Conservation (phyloP, 2,797 vertebrate genomes). For the Clarias laeviceps region DNA sequence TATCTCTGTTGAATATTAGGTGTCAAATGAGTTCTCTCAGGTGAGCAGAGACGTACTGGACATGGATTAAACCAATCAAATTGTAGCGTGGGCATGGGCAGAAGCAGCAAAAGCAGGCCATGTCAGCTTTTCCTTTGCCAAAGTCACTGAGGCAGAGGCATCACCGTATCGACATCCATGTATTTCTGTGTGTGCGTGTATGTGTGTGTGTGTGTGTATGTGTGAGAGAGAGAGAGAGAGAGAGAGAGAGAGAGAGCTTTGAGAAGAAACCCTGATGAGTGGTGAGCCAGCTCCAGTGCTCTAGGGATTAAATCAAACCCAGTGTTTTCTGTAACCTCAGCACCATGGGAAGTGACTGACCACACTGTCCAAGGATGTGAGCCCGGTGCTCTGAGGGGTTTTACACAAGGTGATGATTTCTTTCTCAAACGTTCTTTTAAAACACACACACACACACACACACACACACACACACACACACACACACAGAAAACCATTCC, state of each 20-base stretch:
- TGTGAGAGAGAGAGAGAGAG: not conserved
- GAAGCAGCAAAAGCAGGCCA: slow-evolving; percentile 41
- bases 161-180: slow-evolving; percentile 51
- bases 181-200: slow-evolving; percentile 34
- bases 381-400: slow-evolving; percentile 52
- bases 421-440: slow-evolving; percentile 57
- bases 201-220: not conserved
- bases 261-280: slow-evolving; percentile 58
- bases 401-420: slow-evolving; percentile 70
- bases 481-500: slow-evolving; percentile 45
- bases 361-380: slow-evolving; percentile 58
- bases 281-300: slow-evolving; percentile 53
- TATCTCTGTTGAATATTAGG: slow-evolving; percentile 37
- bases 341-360: slow-evolving; percentile 63
- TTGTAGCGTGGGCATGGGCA: slow-evolving; percentile 20
- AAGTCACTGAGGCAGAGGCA: slow-evolving; percentile 48
- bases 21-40: slow-evolving; percentile 47
- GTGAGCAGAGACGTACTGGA: slow-evolving; percentile 39
- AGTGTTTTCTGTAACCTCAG: slow-evolving; percentile 65
- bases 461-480: slow-evolving; percentile 44
- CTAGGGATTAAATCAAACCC: slow-evolving; percentile 71
- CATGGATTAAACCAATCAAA: slow-evolving; percentile 31
- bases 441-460: slow-evolving; percentile 42
- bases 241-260: slow-evolving; percentile 7
- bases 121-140: slow-evolving; percentile 54